These are phyloP conservation scores for Athene cunicularia DNA, from an alignment of 2,113 vertebrate species.

Conservation along the genomic window DNA sequence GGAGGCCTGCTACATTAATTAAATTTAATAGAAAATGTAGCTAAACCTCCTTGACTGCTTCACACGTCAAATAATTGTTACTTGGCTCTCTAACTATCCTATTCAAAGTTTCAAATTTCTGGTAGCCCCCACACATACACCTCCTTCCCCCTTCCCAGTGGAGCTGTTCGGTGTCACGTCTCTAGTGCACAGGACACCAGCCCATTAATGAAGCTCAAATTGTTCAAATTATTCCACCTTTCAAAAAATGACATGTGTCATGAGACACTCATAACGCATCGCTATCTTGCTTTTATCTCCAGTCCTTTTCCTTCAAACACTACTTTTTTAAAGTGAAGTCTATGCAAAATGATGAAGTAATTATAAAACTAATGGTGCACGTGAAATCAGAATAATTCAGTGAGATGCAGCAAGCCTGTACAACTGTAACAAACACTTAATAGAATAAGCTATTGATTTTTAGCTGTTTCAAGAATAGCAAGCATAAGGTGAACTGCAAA, in stretches of 20 bases:
- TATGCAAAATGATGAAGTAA: not conserved
- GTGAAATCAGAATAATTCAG: not conserved
- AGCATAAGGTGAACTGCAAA: not conserved
- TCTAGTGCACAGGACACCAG: not conserved
- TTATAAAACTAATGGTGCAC: not conserved
- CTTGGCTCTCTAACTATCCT: not conserved
- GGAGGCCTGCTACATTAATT: slow-evolving; percentile 17
- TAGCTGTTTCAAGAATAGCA: not conserved
- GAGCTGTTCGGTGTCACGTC: not conserved
- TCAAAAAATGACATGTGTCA: not conserved
- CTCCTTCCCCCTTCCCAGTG: not conserved
- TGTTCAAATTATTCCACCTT: not conserved
- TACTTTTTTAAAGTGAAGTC: not conserved
- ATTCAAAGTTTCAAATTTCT: not conserved
- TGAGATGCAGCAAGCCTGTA: not conserved
- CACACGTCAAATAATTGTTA: not conserved
- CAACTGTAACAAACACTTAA: not conserved
- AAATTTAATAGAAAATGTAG: slow-evolving; percentile 1
- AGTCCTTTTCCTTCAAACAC: not conserved
- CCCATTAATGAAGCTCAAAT: not conserved
- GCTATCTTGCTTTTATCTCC: not conserved
- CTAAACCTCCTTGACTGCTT: not conserved
- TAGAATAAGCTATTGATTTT: slow-evolving; percentile 14
- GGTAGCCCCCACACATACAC: not conserved
- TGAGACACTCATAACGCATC: not conserved